Base-by-base conservation (phyloP, 2,888 invertebrate species). In the Esperia sulphurella region DNA sequence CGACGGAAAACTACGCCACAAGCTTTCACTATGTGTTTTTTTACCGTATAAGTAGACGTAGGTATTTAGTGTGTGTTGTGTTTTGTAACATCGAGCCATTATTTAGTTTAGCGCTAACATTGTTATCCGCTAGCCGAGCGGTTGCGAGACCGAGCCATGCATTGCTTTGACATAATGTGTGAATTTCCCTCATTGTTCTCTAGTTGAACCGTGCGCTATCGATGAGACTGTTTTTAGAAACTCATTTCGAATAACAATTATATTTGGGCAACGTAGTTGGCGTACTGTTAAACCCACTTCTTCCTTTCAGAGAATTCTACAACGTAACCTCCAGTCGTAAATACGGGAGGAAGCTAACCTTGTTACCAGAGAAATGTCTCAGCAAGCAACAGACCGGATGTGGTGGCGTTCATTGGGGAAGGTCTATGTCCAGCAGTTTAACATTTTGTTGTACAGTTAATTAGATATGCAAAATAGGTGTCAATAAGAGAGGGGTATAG, bases 111-210 rank as follows among this genome's bases (percentile, higher is more conserved):
- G 48, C 33, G 12, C 46, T 43, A 43, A 45, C 49, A 35, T 49
- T 49, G 40, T 49, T 43, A 46, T 45, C 41, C 48, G 41, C 37
- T 39, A 33, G 28, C 33, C 48, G 41, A 45, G 41, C 29, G 12
- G 45, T 45, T 45, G 49, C 46, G 50, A 50, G 37, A 50, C 33
- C 45, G 41, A 31, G 38, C 42, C 48, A 30, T 47, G 41, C 46
- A 48, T 40, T 33, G 47, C 51, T 49, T 53, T 60, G 64, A 62
- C 63, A 64, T 67, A 68, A 63, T 68, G 71, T 71, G 71, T 57
- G 71, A 71, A 67, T 63, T 68, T 63, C 58, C 55, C 60, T 63
- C 63, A 67, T 69, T 69, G 65, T 71, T 68, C 55, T 54, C 46
- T 4, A 9, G 29, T 45, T 37, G 47, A 29, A 42, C 48, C 14